phyloP scores from a whole-genome alignment of 2,113 vertebrate species.

The Dicaeum eximium region DNA sequence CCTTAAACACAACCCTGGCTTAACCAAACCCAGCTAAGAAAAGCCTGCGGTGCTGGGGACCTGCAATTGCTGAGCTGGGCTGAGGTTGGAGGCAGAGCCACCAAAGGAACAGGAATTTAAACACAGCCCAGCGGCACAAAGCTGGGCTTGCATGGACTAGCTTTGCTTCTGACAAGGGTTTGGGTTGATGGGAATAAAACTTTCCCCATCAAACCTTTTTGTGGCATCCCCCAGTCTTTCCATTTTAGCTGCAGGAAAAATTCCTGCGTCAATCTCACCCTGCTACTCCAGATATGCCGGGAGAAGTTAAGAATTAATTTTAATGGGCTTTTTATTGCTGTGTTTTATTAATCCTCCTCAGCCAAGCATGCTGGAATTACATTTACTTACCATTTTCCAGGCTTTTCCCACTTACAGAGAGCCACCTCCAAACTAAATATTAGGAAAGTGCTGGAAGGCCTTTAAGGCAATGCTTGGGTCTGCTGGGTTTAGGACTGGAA shows the following conservation, averaged over 20 bases:
- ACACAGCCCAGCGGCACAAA: not conserved
- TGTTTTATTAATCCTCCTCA: not conserved
- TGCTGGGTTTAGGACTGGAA: not conserved
- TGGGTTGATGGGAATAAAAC: not conserved
- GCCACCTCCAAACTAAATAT: not conserved
- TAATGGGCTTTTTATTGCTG: not conserved
- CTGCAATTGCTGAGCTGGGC: not conserved
- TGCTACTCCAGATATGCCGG: not conserved
- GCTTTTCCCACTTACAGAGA: not conserved
- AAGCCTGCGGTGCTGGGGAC: not conserved
- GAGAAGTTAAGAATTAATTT: not conserved
- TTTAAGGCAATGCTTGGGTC: not conserved
- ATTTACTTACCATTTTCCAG: not conserved
- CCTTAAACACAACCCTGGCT: conserved; percentile 20
- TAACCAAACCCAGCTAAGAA: conserved; percentile 34
- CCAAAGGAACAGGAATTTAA: not conserved
- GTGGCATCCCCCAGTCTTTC: not conserved
- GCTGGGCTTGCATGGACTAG: not conserved
- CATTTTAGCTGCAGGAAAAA: not conserved
- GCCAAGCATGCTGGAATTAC: not conserved
- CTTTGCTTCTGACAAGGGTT: not conserved
- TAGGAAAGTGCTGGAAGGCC: not conserved
- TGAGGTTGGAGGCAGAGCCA: not conserved
- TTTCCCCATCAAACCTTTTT: not conserved
- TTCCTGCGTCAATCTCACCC: not conserved